phyloP scores from a whole-genome alignment of 2,113 vertebrate species.

The Corydoras maculifer region DNA sequence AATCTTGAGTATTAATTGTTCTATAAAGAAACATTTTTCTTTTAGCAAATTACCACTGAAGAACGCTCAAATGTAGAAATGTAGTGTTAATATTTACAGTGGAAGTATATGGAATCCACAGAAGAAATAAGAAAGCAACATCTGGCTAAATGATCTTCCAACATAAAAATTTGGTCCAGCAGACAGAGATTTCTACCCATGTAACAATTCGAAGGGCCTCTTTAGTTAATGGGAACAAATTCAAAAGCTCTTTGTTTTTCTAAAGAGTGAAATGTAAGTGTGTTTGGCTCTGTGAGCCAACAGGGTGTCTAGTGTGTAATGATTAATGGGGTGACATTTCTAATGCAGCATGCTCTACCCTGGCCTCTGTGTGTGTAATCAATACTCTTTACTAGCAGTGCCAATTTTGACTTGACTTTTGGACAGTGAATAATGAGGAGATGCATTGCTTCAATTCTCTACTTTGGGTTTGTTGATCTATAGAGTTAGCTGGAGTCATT shows the following conservation, averaged over 20 bases:
- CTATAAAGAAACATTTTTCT: too few species aligned
- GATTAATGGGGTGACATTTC: constrained; percentile 56
- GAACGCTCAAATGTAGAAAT: too few species aligned
- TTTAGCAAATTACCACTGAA: too few species aligned
- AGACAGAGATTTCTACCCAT: too few species aligned
- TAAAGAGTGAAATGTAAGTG: background rate
- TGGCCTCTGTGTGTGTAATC: constrained; percentile 37
- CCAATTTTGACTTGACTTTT: constrained; percentile 7
- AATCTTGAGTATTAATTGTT: too few species aligned
- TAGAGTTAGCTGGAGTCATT: background rate
- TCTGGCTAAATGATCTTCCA: too few species aligned
- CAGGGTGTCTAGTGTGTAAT: constrained; percentile 55
- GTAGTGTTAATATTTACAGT: too few species aligned
- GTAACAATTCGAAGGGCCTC: background rate
- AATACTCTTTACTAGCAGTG: constrained; percentile 32
- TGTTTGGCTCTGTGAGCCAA: constrained; percentile 18
- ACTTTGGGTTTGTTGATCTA: background rate
- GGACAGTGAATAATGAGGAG: constrained; percentile 1
- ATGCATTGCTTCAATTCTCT: background rate
- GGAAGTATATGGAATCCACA: too few species aligned
- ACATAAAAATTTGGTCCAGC: too few species aligned
- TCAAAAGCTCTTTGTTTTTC: background rate
- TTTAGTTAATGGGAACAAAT: background rate
- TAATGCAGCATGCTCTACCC: constrained; percentile 40
- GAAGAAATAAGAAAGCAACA: too few species aligned